Conservation (phyloP, 1,140 invertebrate genomes). For the Sarcophaga peregrina region DNA sequence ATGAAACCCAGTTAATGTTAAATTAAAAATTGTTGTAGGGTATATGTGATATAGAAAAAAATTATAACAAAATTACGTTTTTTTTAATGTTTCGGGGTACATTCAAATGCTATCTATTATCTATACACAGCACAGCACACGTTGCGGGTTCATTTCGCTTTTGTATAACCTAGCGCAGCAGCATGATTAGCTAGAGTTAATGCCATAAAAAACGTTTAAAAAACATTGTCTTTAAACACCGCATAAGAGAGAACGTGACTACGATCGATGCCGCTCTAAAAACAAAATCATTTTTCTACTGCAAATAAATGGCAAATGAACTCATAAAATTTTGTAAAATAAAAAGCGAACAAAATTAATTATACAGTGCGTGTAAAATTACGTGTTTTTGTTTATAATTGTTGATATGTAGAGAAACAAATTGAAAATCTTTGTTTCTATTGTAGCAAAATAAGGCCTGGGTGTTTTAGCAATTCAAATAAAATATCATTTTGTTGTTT, state of each 20-base stretch:
- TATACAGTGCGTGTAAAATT: conserved; percentile 5
- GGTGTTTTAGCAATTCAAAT: neutral
- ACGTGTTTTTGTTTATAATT: neutral
- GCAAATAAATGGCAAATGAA: neutral
- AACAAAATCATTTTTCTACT: neutral
- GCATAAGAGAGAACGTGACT: conserved; percentile 7
- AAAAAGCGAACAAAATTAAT: neutral
- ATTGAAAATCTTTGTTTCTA: no score
- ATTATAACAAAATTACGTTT: no score
- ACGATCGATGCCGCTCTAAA: conserved; percentile 14
- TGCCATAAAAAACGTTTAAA: conserved; percentile 33
- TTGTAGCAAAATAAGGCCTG: no score
- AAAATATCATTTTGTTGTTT: neutral
- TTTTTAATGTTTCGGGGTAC: no score
- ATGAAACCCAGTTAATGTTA: no score
- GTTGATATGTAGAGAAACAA: neutral
- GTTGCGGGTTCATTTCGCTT: no score
- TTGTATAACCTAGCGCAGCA: no score
- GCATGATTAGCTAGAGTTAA: neutral
- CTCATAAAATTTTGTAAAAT: neutral
- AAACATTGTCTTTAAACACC: neutral
- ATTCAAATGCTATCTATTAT: no score
- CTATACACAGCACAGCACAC: no score
- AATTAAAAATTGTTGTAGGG: no score
- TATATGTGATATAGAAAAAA: no score